Evolutionary conservation across 2,888 invertebrate species (phyloP).

Genomic region (Argyresthia goedartella): DNA sequence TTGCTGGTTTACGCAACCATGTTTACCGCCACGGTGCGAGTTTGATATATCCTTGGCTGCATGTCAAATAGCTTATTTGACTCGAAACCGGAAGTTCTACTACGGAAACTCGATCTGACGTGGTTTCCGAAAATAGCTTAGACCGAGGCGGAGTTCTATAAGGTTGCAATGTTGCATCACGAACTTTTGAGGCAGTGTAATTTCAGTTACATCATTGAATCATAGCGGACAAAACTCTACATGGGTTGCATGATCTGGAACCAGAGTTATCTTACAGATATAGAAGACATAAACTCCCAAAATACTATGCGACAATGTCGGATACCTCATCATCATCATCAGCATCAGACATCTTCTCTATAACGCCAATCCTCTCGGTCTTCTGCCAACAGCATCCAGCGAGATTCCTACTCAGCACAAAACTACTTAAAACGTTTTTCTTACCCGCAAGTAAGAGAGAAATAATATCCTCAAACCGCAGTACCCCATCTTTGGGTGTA

Average conservation of each 20-base stretch:
- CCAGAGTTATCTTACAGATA: no score
- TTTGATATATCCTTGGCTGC: conserved; percentile 59
- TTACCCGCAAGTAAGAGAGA: not conserved
- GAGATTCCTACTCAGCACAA: no score
- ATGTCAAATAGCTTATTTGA: conserved; percentile 51
- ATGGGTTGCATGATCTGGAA: no score
- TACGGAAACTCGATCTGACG: conserved; percentile 23
- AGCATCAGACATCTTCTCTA: no score
- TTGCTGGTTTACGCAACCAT: conserved; percentile 3
- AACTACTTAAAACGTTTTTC: not conserved
- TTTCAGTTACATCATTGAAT: no score
- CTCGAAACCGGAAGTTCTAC: conserved; percentile 12
- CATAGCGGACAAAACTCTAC: no score
- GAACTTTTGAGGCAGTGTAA: not conserved
- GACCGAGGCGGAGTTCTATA: not conserved
- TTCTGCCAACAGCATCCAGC: no score
- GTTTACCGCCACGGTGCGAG: conserved; percentile 24
- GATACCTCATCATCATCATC: no score
- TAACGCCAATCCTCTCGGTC: no score
- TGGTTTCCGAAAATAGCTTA: not conserved
- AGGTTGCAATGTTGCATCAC: not conserved
- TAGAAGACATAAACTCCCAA: no score
- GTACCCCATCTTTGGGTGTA: conserved; percentile 25
- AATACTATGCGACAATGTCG: no score
- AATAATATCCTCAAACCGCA: not conserved